A percentile compares a stretch with the other conserved stretches of the same genome.
Evolutionary conservation across 2,888 invertebrate genomes (phyloP).

Genomic region (Drosophila mercatorum): DNA sequence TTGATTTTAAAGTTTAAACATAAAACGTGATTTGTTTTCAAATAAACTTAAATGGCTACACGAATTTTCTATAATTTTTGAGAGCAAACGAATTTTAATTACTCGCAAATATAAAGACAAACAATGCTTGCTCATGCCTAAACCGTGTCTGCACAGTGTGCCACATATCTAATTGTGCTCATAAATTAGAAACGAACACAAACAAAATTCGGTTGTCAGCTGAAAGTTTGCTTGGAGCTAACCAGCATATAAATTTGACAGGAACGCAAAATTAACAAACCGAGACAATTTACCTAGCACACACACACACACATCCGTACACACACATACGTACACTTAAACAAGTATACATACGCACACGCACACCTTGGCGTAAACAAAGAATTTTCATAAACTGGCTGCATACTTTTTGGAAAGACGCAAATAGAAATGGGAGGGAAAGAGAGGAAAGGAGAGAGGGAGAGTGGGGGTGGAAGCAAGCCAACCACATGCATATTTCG

Average conservation of each 20-base stretch:
- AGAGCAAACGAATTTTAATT: not conserved
- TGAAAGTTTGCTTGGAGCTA: constrained; percentile 60
- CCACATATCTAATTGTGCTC: constrained; percentile 54
- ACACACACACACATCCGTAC: constrained; percentile 5
- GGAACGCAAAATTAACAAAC: constrained; percentile 71
- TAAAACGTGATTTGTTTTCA: no score
- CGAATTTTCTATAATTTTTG: not conserved
- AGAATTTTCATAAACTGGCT: constrained; percentile 78
- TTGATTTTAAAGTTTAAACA: no score
- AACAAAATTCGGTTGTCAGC: constrained; percentile 55
- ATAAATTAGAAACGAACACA: constrained; percentile 67
- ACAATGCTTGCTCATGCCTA: not conserved
- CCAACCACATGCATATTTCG: constrained; percentile 70
- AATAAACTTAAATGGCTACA: no score
- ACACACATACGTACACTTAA: constrained; percentile 3
- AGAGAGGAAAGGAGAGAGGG: not conserved
- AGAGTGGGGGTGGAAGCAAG: not conserved
- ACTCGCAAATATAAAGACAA: not conserved
- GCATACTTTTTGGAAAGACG: constrained; percentile 56
- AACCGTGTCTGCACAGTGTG: constrained; percentile 30
- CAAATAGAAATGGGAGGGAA: not conserved
- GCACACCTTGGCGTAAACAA: constrained; percentile 58
- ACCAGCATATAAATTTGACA: constrained; percentile 76
- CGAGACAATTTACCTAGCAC: constrained; percentile 62
- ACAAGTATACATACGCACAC: constrained; percentile 17